These are phyloP conservation scores for Sinocyclocheilus anshuiensis DNA, from an alignment of 2,113 vertebrate genomes.

Conservation along the genomic window DNA sequence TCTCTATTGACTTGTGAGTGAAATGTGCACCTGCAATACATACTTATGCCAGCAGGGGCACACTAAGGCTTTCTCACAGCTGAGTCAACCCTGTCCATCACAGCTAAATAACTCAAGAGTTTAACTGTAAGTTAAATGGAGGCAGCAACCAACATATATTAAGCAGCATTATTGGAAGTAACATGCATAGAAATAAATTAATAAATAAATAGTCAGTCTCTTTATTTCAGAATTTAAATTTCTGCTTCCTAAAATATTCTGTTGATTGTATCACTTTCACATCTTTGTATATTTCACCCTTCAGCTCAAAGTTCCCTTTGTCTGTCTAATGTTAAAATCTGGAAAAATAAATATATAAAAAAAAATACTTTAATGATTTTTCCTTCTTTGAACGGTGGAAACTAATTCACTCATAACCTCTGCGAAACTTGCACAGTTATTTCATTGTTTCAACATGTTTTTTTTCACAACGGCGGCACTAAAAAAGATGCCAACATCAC, in stretches of 20 bases:
- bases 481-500: slow-evolving; percentile 69
- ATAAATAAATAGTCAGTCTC: not conserved
- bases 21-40: slow-evolving; percentile 9
- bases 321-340: slow-evolving; percentile 64
- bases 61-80: slow-evolving; percentile 63
- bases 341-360: slow-evolving; percentile 21
- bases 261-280: slow-evolving; percentile 43
- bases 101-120: not conserved
- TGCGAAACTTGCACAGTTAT: slow-evolving; percentile 68
- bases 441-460: slow-evolving; percentile 69
- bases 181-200: not conserved
- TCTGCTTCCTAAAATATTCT: not conserved
- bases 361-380: slow-evolving; percentile 68
- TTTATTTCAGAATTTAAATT: not conserved
- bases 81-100: slow-evolving; percentile 39
- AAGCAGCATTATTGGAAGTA: not conserved
- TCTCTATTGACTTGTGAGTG: not conserved
- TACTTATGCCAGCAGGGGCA: slow-evolving; percentile 70
- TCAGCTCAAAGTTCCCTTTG: slow-evolving; percentile 70
- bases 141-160: not conserved
- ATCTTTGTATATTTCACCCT: slow-evolving; percentile 64
- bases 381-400: slow-evolving; percentile 70
- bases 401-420: slow-evolving; percentile 66
- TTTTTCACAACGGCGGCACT: slow-evolving; percentile 61
- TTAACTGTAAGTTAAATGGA: not conserved